Base-by-base conservation (phyloP, 2,797 vertebrate genomes). In the Xenentodon cancila region DNA sequence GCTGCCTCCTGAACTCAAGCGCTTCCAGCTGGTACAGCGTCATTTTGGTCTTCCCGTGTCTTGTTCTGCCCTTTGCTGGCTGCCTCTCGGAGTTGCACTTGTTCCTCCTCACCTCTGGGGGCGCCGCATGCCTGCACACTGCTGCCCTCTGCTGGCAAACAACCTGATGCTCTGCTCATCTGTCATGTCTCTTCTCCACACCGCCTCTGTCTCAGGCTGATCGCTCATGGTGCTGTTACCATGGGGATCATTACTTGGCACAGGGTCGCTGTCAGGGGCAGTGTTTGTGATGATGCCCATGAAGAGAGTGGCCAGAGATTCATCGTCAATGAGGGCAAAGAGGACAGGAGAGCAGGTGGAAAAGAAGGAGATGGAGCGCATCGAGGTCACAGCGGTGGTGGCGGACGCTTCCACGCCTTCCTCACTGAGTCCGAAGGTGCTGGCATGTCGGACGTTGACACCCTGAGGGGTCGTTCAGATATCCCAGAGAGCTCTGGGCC, bases 201-300 rank as follows among this genome's bases (percentile, higher is more conserved):
- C 25, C 0, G 8, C 40, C 43, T 66, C 53, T 1, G 3, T 27
- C 18, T 0, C 18, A 1, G 73, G 80, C 9, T 81, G 75, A 48
- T 81, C 82, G 9, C 68, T 75, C 56, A 73, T 66, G n/a, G 80
- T 84, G 19, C 13, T 15, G 59, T 86, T 81, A 58, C 25, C 2
- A 0, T 58, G 47, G 7, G 79, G 79, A 8, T 83, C 72, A 4
- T 89, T 82, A 0, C 79, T 80, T 6, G 70, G 68, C 77, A 88
- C 80, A 20, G 59, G 51, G 19, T 60, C 30, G 1, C 70, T 70
- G 59, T 82, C 16, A 0, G 94, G 94, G 66, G 85, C 94, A 17
- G 97, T 97, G 84, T 98, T 96, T 56, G 84, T 95, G 81, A 98
- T 88, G 0, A 89, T 71, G 59, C 96, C 97, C 77, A 96, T 84